Base-by-base conservation (phyloP, 2,888 invertebrate species). In the Conus canariensis region DNA sequence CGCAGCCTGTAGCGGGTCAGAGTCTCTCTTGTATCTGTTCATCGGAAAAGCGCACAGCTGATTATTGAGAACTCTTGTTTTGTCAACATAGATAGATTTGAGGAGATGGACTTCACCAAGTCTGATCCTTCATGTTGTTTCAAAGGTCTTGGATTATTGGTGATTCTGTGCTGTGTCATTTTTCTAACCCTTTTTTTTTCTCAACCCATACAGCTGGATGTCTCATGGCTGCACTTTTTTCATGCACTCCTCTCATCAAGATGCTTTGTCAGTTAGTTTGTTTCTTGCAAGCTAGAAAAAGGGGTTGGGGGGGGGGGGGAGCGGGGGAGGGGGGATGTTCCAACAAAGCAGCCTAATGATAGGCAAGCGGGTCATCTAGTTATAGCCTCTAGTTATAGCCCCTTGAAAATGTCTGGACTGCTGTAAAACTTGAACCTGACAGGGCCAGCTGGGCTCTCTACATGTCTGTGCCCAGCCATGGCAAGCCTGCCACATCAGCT, bases 1-100 rank as follows among this genome's bases (percentile, higher is more conserved):
- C 19, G 82, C 82, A 58, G 22, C 82, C 82, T 83, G 56, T 58
- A 58, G 56, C 22, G 22, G 58, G 82, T 83, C 58, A 22, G 58
- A 83, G 82, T 58, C 77, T 70, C 5, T 83, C 56, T 83, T 83
- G 82, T 83, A 58, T 56, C 16, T 58, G 58, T 83, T 83, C 22
- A 58, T 83, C 16, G 82, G 82, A 83, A 19, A 83, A 83, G 82
- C 82, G 82, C 82, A 83, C 82, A 83, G 82, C 82, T 83, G 82
- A 58, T 83, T 83, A 10, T 83, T 83, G 82, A 83, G 58, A 25
- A 83, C 58, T 83, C 82, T 56, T 83, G 58, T 58, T 58, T 83
- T 83, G 82, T 83, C 58, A 56, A 83, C 25, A 58, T 83, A 83
- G 56, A 83, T 83, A 83, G 82, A 83, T 19, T 83, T 83, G 22